Conservation (phyloP, 2,888 invertebrate species). For the Psylliodes chrysocephalus region DNA sequence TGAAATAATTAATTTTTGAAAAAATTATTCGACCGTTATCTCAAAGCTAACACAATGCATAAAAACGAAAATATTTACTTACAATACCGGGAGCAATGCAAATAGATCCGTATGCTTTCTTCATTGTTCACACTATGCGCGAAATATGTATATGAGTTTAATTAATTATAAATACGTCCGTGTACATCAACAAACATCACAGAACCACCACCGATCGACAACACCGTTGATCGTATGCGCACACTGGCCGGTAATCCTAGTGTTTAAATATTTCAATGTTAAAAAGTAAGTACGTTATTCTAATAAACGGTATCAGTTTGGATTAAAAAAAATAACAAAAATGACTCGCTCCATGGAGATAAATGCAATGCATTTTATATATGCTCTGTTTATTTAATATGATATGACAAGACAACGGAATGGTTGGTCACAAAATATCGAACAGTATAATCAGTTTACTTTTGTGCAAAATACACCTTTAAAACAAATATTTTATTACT, state of each 20-base stretch:
- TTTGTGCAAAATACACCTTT: no score
- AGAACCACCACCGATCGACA: no score
- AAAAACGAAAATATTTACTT: constrained; percentile 12
- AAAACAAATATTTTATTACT: no score
- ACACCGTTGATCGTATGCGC: no score
- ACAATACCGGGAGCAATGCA: neutral
- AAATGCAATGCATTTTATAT: neutral
- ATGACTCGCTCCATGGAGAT: neutral
- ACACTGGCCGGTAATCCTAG: neutral
- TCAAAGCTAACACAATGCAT: neutral
- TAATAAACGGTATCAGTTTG: neutral
- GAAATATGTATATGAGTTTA: neutral
- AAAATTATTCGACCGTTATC: neutral
- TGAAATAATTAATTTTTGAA: no score
- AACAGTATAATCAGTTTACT: no score
- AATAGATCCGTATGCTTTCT: constrained; percentile 14
- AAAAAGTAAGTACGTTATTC: neutral
- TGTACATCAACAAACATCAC: neutral
- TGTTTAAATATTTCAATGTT: neutral
- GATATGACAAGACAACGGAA: no score
- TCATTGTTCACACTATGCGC: constrained; percentile 3
- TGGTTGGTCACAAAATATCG: no score
- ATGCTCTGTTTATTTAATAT: no score
- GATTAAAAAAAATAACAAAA: neutral
- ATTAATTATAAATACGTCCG: neutral